A percentile compares a stretch with the other conserved stretches of the same genome.
Conservation (phyloP, 2,113 vertebrate genomes). For the Natator depressus region DNA sequence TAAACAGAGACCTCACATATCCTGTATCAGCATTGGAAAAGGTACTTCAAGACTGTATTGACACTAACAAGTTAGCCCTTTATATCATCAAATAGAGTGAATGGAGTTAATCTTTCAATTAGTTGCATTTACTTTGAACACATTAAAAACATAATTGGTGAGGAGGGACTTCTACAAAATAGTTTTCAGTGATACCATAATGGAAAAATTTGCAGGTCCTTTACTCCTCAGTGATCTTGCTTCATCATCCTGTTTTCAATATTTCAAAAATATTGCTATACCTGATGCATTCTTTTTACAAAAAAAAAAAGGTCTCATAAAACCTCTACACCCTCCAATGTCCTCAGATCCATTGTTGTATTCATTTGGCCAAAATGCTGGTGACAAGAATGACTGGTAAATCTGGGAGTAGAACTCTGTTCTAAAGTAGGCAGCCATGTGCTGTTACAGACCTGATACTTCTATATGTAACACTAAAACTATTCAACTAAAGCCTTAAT, state of each 20-base stretch:
- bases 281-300: neutral
- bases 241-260: neutral
- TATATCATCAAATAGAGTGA: neutral
- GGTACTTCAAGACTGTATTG: constrained; percentile 10
- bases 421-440: neutral
- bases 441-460: constrained; percentile 19
- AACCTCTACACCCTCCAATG: neutral
- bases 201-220: neutral
- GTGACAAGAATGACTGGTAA: neutral
- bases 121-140: neutral
- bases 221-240: neutral
- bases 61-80: neutral
- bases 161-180: neutral
- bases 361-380: neutral
- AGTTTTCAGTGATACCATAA: neutral
- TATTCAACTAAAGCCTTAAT: neutral
- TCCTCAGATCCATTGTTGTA: neutral
- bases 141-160: neutral
- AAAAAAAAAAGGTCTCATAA: neutral
- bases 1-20: neutral
- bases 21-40: neutral
- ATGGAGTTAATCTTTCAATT: neutral
- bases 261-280: neutral
- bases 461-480: neutral
- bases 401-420: neutral